These are phyloP conservation scores for Panthera uncia DNA, from an alignment of 2,113 vertebrate species.

Conservation along the genomic window DNA sequence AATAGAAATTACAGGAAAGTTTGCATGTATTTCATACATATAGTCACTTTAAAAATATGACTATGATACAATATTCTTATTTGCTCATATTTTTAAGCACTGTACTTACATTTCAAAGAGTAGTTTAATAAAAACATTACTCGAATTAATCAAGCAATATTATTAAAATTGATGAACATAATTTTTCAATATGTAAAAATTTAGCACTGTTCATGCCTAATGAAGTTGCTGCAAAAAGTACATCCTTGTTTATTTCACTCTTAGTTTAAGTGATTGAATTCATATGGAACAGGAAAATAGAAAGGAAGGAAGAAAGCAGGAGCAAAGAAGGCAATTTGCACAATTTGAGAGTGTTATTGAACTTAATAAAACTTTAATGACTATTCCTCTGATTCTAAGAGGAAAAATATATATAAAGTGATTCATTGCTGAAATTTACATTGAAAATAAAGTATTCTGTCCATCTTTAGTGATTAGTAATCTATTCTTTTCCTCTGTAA, in stretches of 20 bases:
- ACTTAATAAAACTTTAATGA: background rate
- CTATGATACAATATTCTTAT: background rate
- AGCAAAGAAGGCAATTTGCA: conserved; percentile 29
- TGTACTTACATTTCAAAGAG: background rate
- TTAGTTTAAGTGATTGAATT: conserved; percentile 23
- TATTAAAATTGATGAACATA: background rate
- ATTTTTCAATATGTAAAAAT: conserved; percentile 32
- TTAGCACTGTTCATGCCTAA: background rate
- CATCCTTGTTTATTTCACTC: background rate
- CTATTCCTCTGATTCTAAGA: background rate
- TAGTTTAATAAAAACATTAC: background rate
- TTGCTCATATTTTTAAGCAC: background rate
- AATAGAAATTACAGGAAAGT: background rate
- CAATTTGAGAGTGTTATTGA: background rate
- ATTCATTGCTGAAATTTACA: background rate
- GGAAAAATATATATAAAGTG: background rate
- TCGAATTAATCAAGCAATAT: conserved; percentile 39
- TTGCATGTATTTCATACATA: background rate
- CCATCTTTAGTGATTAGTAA: background rate
- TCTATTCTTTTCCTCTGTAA: background rate
- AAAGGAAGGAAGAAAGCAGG: conserved; percentile 13
- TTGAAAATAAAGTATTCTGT: background rate
- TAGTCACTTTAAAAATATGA: background rate
- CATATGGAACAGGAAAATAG: background rate
- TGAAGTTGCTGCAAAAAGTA: conserved; percentile 34